Evolutionary conservation across 2,888 invertebrate species (phyloP).

Genomic region (Phalera bucephala): DNA sequence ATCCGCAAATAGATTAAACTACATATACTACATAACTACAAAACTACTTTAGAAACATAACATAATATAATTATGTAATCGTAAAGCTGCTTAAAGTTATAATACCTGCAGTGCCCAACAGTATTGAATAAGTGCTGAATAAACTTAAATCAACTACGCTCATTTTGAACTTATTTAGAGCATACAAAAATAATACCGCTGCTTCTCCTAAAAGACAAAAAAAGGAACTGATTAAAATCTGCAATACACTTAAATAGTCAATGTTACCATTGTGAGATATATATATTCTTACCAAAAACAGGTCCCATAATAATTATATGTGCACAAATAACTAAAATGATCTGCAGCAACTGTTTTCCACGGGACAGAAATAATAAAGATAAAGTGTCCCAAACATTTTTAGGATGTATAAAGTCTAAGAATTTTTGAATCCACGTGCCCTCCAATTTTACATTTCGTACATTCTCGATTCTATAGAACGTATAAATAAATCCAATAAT

Average conservation of each 20-base stretch:
- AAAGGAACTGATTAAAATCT: background rate
- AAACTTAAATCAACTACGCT: constrained; percentile 75
- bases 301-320: constrained; percentile 73
- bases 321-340: constrained; percentile 62
- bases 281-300: constrained; percentile 64
- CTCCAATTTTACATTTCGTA: constrained; percentile 45
- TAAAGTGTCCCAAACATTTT: constrained; percentile 65
- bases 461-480: constrained; percentile 59
- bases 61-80: no score
- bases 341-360: constrained; percentile 46
- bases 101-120: constrained; percentile 78
- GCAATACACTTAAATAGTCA: background rate
- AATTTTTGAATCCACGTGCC: constrained; percentile 48
- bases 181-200: constrained; percentile 72
- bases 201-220: constrained; percentile 74
- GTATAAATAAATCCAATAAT: constrained; percentile 61
- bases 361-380: constrained; percentile 57
- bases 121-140: constrained; percentile 71
- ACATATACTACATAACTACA: no score
- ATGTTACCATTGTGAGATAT: background rate
- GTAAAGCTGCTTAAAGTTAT: background rate
- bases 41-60: no score
- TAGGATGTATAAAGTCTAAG: constrained; percentile 57
- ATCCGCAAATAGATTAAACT: no score
- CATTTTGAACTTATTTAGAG: constrained; percentile 77